These are phyloP conservation scores for Medauroidea extradentata DNA, from an alignment of 1,140 invertebrate genomes.

Conservation along the genomic window DNA sequence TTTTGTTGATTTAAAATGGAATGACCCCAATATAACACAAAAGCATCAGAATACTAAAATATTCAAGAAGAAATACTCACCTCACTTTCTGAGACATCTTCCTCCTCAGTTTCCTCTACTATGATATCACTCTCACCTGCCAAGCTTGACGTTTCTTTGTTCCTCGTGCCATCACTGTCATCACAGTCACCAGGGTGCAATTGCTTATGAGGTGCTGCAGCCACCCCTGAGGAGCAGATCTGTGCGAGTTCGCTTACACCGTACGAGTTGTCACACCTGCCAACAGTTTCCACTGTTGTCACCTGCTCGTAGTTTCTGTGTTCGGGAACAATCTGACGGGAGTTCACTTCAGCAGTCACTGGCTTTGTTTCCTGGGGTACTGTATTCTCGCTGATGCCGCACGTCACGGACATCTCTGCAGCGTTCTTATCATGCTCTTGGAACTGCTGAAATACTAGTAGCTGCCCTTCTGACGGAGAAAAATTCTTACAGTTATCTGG, in stretches of 20 bases:
- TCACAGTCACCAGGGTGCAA: background rate
- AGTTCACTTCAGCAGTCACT: background rate
- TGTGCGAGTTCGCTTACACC: background rate
- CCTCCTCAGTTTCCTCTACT: slow-evolving; percentile 14
- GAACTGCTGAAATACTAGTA: background rate
- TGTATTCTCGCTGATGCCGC: slow-evolving; percentile 1
- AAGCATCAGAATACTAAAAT: background rate
- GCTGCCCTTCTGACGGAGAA: background rate
- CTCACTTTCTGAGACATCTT: slow-evolving; percentile 6
- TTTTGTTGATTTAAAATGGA: too few relatives aligned
- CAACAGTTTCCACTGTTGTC: background rate
- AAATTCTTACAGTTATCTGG: background rate
- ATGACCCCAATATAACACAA: too few relatives aligned
- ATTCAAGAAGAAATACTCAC: too few relatives aligned
- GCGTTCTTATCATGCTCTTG: background rate
- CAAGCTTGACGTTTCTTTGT: slow-evolving; percentile 4
- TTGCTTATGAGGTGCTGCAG: background rate
- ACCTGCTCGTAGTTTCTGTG: background rate
- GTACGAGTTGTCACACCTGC: background rate
- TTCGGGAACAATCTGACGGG: background rate
- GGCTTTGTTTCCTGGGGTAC: background rate
- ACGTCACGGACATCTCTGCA: background rate
- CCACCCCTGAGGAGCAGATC: background rate
- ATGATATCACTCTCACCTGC: slow-evolving; percentile 17
- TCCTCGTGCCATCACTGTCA: background rate